Conservation (phyloP, 2,113 vertebrate genomes). For the Vidua macroura region DNA sequence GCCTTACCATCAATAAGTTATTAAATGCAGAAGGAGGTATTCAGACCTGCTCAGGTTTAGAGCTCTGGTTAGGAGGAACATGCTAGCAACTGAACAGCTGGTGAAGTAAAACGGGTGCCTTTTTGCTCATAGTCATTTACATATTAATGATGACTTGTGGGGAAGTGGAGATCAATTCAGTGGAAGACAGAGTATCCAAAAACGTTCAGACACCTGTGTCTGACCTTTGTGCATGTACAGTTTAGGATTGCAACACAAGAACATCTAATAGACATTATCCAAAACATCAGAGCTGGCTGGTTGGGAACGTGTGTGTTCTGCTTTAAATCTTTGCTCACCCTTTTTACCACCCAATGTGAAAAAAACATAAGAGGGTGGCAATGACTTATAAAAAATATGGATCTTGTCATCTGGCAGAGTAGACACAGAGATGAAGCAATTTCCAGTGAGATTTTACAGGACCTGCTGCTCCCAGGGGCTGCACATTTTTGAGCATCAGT, state of each 20-base stretch:
- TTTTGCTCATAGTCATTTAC: neutral
- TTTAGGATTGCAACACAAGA: neutral
- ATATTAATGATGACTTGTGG: neutral
- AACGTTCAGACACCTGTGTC: fast-evolving
- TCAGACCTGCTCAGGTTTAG: neutral
- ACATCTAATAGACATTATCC: neutral
- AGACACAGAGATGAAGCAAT: neutral
- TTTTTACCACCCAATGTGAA: neutral
- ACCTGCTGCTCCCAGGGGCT: neutral
- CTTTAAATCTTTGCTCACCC: neutral
- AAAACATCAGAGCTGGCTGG: neutral
- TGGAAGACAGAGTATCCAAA: neutral
- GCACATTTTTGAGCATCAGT: neutral
- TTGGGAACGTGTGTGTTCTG: neutral
- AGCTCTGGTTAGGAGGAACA: neutral
- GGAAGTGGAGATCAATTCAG: neutral
- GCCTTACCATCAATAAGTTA: neutral
- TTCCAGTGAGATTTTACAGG: neutral
- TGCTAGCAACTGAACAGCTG: neutral
- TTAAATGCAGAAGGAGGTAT: neutral
- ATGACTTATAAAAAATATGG: neutral
- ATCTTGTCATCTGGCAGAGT: neutral
- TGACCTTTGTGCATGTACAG: neutral
- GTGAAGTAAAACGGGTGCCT: neutral
- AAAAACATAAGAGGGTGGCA: fast-evolving